Base-by-base conservation (phyloP, 2,797 vertebrate species). In the Poeciliopsis infans region DNA sequence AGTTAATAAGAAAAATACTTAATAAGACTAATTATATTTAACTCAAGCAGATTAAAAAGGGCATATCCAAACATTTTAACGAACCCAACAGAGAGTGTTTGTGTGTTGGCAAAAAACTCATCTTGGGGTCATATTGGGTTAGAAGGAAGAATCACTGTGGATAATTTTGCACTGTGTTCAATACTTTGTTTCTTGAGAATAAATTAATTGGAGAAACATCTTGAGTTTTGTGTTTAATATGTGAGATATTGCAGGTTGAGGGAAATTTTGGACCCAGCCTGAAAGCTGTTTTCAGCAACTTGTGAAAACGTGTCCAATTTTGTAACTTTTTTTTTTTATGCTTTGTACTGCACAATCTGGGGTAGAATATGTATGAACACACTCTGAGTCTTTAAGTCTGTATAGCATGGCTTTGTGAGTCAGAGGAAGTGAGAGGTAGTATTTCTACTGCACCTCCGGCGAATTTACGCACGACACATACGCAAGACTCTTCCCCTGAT, bases 361-460 rank as follows among this genome's bases (percentile, higher is more conserved):
- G 28, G 78, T 82, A 45, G 83, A 46, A 76, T 28, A 78, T 51
- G 66, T 64, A 83, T 41, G 70, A 77, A 82, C 36, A 43, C 49
- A 78, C 18, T 46, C 69, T 41, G 25, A 43, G 23, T 66, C 75
- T 74, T 47, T 18, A 66, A 74, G 31, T 72, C 76, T n/a, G 79
- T 49, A n/a, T 11, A 16, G 72, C 72, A 75, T 3, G 55, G 66
- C 46, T 49, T 75, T 78, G 76, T 94, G 89, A 91, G 90, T 92
- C 89, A 93, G 85, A 91, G 93, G 91, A 93, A 92, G 89, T 90
- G 87, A 92, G 91, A 85, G 77, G 86, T 82, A 75, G 85, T 83
- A 68, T 6, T 4, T 86, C 47, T 79, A 47, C 71, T 84, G 51
- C 53, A 82, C n/a, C 45, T 81, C 57, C 61, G 43, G 36, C 47